A percentile compares a stretch with the other conserved stretches of the same genome.
phyloP scores from a whole-genome alignment of 2,113 vertebrate species.

The Gymnobelideus leadbeateri region DNA sequence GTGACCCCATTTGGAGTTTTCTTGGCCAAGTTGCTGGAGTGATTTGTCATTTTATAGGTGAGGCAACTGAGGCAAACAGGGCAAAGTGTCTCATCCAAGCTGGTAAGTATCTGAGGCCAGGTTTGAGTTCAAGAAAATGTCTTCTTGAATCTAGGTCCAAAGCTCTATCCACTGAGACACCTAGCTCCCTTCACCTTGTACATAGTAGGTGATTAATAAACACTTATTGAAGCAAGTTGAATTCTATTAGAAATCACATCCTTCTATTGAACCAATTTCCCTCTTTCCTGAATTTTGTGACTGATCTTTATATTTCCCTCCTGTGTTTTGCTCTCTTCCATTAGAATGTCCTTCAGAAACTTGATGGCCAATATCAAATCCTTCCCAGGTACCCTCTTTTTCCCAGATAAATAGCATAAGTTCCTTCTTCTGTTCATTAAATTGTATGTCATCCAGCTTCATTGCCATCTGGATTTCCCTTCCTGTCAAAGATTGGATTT shows the following conservation, averaged over 20 bases:
- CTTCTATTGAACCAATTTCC: background rate
- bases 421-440: background rate
- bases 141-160: background rate
- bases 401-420: background rate
- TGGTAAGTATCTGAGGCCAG: background rate
- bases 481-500: background rate
- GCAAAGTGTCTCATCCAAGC: background rate
- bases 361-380: background rate
- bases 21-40: background rate
- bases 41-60: background rate
- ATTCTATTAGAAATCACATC: background rate
- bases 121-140: background rate
- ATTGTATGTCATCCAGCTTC: background rate
- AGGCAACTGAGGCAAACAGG: background rate
- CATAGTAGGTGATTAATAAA: background rate
- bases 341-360: background rate
- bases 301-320: background rate
- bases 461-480: background rate
- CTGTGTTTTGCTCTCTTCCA: background rate
- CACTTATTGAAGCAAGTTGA: background rate
- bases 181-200: background rate
- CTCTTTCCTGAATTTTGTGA: background rate
- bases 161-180: background rate
- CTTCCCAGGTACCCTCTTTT: background rate
- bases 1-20: background rate